phyloP scores from a whole-genome alignment of 1,140 invertebrate genomes.

The Cheumatopsyche charites region DNA sequence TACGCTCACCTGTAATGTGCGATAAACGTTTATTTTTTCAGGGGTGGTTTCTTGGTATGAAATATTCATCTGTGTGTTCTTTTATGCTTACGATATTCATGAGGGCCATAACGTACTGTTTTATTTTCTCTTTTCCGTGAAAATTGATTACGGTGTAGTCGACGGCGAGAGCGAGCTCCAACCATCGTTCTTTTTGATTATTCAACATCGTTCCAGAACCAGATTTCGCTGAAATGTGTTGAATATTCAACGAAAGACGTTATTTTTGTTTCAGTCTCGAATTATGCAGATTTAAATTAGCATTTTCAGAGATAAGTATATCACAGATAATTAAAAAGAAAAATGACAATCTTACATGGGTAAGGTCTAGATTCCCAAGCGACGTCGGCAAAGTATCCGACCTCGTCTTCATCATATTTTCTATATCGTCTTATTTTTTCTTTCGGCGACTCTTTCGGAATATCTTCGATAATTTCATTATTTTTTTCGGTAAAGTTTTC shows the following conservation, averaged over 20 bases:
- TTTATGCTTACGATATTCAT: conserved; percentile 74
- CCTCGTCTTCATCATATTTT: conserved; percentile 51
- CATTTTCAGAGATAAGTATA: no score
- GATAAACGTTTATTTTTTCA: not conserved
- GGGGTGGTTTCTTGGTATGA: no score
- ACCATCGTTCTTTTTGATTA: conserved; percentile 59
- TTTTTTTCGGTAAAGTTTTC: not conserved
- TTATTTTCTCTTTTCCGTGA: conserved; percentile 69
- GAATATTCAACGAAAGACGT: not conserved
- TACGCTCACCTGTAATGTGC: conserved; percentile 66
- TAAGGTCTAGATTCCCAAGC: conserved; percentile 55
- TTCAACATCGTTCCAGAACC: not conserved
- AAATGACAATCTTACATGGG: conserved; percentile 50
- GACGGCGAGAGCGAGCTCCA: conserved; percentile 73
- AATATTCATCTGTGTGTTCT: not conserved
- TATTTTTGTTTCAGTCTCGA: not conserved
- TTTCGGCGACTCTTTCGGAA: conserved; percentile 26
- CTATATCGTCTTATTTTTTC: conserved; percentile 34
- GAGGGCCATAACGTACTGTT: conserved; percentile 74
- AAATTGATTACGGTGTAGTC: conserved; percentile 74
- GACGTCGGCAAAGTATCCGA: conserved; percentile 60
- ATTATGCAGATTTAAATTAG: no score
- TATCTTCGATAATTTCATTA: conserved; percentile 17
- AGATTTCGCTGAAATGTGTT: conserved; percentile 22
- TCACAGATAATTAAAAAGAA: no score